Evolutionary conservation across 2,888 invertebrate genomes (phyloP).

Genomic region (Lasioglossum calceatum): DNA sequence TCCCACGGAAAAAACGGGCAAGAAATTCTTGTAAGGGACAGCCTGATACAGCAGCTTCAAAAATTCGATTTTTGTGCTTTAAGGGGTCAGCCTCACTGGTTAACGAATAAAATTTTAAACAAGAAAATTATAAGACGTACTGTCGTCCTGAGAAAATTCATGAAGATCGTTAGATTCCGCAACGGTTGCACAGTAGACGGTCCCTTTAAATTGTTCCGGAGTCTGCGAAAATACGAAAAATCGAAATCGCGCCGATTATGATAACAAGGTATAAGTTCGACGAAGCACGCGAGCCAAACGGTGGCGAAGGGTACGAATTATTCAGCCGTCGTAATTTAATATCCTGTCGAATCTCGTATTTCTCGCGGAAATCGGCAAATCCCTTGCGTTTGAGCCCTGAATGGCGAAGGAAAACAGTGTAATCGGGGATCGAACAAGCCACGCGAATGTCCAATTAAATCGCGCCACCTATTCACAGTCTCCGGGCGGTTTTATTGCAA

Average conservation of each 20-base stretch:
- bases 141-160: background rate
- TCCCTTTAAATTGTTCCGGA: background rate
- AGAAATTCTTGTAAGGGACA: constrained; percentile 12
- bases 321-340: constrained; percentile 31
- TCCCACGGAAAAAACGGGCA: background rate
- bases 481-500: background rate
- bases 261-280: constrained; percentile 40
- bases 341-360: background rate
- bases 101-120: background rate
- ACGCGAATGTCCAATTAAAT: constrained; percentile 17
- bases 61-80: background rate
- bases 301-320: constrained; percentile 19
- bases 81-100: background rate
- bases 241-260: constrained; percentile 22
- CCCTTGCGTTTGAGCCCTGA: background rate
- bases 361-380: constrained; percentile 5
- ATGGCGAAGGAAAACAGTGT: background rate
- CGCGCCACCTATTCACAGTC: background rate
- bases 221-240: constrained; percentile 16
- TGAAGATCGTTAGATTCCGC: background rate
- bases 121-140: background rate
- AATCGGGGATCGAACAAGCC: constrained; percentile 2
- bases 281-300: background rate
- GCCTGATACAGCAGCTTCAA: background rate
- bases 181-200: background rate